Percentiles rank a stretch among this genome's conserved stretches.
These are phyloP conservation scores for Junonia oenone DNA, from an alignment of 2,888 invertebrate genomes.

Conservation along the genomic window DNA sequence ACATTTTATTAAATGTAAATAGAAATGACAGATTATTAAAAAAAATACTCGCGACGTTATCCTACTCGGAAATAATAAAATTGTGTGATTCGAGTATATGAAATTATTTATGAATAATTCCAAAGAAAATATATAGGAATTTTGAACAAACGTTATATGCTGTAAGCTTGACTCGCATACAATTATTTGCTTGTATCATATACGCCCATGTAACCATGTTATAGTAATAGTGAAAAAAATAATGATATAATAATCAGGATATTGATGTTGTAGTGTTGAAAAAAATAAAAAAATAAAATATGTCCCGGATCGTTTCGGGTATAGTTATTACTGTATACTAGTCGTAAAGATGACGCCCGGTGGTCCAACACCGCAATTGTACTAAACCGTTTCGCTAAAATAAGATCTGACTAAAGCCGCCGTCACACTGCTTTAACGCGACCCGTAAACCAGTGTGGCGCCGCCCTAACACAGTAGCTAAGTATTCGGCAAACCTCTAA, in stretches of 20 bases:
- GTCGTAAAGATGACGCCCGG: slow-evolving; percentile 45
- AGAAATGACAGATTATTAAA: background rate
- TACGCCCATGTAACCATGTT: slow-evolving; percentile 51
- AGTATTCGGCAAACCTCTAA: slow-evolving; percentile 47
- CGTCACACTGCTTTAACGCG: slow-evolving; percentile 1
- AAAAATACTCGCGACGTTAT: background rate
- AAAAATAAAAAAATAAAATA: slow-evolving; percentile 24
- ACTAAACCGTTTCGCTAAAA: slow-evolving; percentile 15
- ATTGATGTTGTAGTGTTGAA: slow-evolving; percentile 54
- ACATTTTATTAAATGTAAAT: slow-evolving; percentile 1
- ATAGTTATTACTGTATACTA: slow-evolving; percentile 57
- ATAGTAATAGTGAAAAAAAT: slow-evolving; percentile 46
- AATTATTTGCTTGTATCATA: slow-evolving; percentile 32
- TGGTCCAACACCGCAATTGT: background rate
- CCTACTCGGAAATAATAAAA: background rate
- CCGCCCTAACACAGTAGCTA: slow-evolving; percentile 30
- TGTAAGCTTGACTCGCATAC: slow-evolving; percentile 25
- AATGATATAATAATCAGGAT: slow-evolving; percentile 46
- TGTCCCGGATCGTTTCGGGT: slow-evolving; percentile 50
- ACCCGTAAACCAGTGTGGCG: background rate
- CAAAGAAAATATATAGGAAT: slow-evolving; percentile 58
- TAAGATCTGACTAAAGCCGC: slow-evolving; percentile 16
- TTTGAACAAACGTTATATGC: slow-evolving; percentile 65
- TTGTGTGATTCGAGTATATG: background rate
- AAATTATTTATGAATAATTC: slow-evolving; percentile 36